Evolutionary conservation across 2,113 vertebrate species (phyloP), one percentile per base, ranked within the genome.

Genomic region (Corvus moneduloides): DNA sequence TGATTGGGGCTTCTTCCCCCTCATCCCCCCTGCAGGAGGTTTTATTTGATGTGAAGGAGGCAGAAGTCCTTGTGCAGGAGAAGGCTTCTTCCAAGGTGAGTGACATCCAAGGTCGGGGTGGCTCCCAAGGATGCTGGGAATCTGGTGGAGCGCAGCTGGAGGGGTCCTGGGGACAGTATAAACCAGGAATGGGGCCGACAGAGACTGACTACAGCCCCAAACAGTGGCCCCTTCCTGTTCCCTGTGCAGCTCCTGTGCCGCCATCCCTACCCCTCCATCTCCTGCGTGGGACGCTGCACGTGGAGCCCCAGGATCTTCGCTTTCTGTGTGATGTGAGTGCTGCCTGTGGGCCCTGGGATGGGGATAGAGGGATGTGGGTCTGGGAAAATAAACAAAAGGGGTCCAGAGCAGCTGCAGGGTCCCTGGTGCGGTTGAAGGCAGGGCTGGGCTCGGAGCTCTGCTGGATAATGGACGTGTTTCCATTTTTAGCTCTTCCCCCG

Each of bases 1-100:
- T 52, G 41, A 71, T 7, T 0, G 0, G 16, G 55, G 39, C 39
- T 74, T 48, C 39, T 89, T 30, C 17, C 16, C 11, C 32, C 63
- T 73, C 26, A 11, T 22, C 22, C 27, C 46, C 79, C 35, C 16
- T 43, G 13, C 89, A 96, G 97, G 98, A 98, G 37, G 98, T 98
- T 91, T 97, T 98, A 27, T 93, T 98, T 64, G 98, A 99, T 35
- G 82, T 99, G 90, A 98, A 98, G 91, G 98, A 99, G 96, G 98
- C 98, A 2, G 98, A 99, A 95, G 48, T 99, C 87, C 97, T 97
- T 0, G 96, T 98, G 64, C 98, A 96, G 51, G 98, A 99, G 37
- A 98, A 97, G 76, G 78, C 41, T 49, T 98, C 96, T 63, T 98
- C 98, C 68, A 73, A 85, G 97, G 98, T 98, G 5, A 39, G 43